phyloP scores from a whole-genome alignment of 1,140 invertebrate species.

The Chlorops oryzae region DNA sequence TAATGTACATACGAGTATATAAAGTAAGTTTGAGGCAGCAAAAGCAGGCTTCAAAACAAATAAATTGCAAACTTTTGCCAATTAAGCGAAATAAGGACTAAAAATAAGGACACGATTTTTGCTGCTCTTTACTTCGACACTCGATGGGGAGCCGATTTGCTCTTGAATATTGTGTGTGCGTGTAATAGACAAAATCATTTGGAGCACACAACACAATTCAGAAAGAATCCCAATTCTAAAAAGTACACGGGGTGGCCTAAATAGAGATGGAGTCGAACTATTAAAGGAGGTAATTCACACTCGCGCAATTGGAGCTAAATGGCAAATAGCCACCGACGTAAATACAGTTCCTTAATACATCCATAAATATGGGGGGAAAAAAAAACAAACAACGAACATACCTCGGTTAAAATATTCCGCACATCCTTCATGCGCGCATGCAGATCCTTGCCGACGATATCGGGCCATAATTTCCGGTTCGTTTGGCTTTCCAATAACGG shows the following conservation, averaged over 20 bases:
- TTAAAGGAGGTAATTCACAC: too few relatives aligned
- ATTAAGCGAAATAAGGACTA: slow-evolving; percentile 36
- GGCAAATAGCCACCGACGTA: too few relatives aligned
- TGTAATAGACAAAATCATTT: too few relatives aligned
- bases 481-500: slow-evolving; percentile 58
- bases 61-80: slow-evolving; percentile 34
- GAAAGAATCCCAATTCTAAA: too few relatives aligned
- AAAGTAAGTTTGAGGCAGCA: slow-evolving; percentile 13
- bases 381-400: slow-evolving; percentile 19
- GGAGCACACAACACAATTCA: too few relatives aligned
- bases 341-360: too few relatives aligned
- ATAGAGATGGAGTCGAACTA: too few relatives aligned
- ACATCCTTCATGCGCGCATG: slow-evolving; percentile 64
- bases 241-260: too few relatives aligned
- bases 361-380: background rate
- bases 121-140: too few relatives aligned
- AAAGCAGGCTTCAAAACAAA: slow-evolving; percentile 22
- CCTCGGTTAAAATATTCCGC: slow-evolving; percentile 64
- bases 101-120: slow-evolving; percentile 19
- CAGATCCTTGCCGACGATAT: slow-evolving; percentile 64
- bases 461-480: slow-evolving; percentile 64
- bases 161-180: too few relatives aligned
- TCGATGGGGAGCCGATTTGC: too few relatives aligned
- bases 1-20: slow-evolving; percentile 26
- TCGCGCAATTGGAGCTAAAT: too few relatives aligned